Percentiles rank a stretch among this genome's conserved stretches.
phyloP scores from a whole-genome alignment of 1,140 invertebrate genomes.

The Gyrodactylus salaris region DNA sequence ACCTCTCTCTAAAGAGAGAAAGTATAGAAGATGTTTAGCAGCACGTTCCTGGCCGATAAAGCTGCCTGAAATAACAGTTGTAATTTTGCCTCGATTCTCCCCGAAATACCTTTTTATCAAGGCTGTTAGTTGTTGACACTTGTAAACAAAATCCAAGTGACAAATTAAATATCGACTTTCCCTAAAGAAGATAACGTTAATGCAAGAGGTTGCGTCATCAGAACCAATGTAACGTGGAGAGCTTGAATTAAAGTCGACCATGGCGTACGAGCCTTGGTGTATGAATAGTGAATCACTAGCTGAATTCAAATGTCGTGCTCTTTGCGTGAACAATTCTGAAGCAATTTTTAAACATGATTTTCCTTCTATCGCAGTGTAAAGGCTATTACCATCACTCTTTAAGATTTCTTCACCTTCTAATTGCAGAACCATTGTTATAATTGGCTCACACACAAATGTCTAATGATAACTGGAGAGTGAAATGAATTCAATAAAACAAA shows the following conservation, averaged over 20 bases:
- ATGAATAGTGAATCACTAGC: neutral
- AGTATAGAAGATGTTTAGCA: neutral
- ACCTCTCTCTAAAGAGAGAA: neutral
- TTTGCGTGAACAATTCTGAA: neutral
- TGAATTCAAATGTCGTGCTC: neutral
- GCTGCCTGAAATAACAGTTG: neutral
- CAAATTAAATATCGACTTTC: neutral
- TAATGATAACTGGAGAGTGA: too few relatives aligned
- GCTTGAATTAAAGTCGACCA: neutral
- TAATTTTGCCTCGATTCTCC: neutral
- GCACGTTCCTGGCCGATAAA: neutral
- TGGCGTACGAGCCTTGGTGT: neutral
- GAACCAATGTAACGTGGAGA: neutral
- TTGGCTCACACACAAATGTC: too few relatives aligned
- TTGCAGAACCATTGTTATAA: too few relatives aligned
- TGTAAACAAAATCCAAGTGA: neutral
- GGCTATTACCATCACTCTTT: too few relatives aligned
- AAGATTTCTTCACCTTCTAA: too few relatives aligned
- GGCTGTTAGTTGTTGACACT: neutral
- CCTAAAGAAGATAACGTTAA: neutral
- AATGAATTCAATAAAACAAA: too few relatives aligned
- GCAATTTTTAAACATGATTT: neutral
- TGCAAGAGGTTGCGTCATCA: neutral
- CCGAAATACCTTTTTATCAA: neutral
- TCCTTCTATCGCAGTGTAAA: too few relatives aligned